Percentiles rank a stretch among this genome's conserved stretches.
Conservation (phyloP, 2,888 invertebrate genomes). For the Drosophila quinaria region DNA sequence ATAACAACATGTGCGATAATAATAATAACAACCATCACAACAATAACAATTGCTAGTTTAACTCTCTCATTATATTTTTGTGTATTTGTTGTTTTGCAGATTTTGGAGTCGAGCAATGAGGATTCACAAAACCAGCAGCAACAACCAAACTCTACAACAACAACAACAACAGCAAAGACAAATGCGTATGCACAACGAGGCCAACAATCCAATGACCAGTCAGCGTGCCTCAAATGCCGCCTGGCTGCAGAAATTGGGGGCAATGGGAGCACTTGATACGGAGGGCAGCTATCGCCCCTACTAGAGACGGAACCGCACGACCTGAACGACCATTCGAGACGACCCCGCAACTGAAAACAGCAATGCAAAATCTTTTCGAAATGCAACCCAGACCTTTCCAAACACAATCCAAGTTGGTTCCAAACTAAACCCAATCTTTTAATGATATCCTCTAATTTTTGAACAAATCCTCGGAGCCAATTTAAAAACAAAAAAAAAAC, state of each 20-base stretch:
- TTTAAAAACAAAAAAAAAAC: neutral
- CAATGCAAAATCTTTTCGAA: slow-evolving; percentile 40
- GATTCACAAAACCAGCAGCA: slow-evolving; percentile 74
- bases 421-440: neutral
- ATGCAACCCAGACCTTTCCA: slow-evolving; percentile 7
- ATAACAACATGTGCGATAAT: slow-evolving; percentile 47
- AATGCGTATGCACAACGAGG: slow-evolving; percentile 77
- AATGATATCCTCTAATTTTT: neutral
- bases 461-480: neutral
- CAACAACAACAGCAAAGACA: slow-evolving; percentile 59
- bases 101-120: slow-evolving; percentile 85
- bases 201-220: slow-evolving; percentile 60
- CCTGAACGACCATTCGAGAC: slow-evolving; percentile 41
- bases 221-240: slow-evolving; percentile 68
- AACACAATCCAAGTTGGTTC: neutral
- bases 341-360: slow-evolving; percentile 30
- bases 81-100: slow-evolving; percentile 75
- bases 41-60: slow-evolving; percentile 60
- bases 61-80: slow-evolving; percentile 40
- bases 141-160: slow-evolving; percentile 46
- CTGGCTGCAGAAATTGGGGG: slow-evolving; percentile 79
- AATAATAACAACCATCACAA: slow-evolving; percentile 66
- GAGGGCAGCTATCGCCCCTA: slow-evolving; percentile 78
- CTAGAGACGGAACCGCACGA: slow-evolving; percentile 40
- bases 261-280: slow-evolving; percentile 74